Conservation (phyloP, 2,797 vertebrate species). For the Hoplostethus mediterraneus region DNA sequence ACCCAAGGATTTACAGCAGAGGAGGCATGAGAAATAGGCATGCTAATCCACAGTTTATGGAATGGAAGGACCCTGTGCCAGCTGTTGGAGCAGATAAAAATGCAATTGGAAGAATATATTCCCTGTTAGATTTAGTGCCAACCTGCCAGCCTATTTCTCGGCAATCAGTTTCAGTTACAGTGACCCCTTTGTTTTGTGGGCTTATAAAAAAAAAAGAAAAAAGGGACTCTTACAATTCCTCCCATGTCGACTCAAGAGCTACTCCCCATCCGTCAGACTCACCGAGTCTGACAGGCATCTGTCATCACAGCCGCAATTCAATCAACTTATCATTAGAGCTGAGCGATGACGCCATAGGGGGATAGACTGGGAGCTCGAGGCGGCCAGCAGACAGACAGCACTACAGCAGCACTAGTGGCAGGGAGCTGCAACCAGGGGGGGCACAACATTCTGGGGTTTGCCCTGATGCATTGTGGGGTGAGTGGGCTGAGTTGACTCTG, state of each 20-base stretch:
- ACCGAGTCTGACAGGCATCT: conserved; percentile 65
- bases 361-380: conserved; percentile 30
- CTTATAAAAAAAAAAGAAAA: conserved; percentile 46
- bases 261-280: conserved; percentile 59
- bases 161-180: conserved; percentile 51
- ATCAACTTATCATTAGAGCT: conserved; percentile 65
- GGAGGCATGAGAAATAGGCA: conserved; percentile 7
- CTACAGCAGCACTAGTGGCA: conserved; percentile 10
- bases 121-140: conserved; percentile 14
- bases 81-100: conserved; percentile 49
- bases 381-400: conserved; percentile 5
- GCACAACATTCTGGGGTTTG: conserved; percentile 43
- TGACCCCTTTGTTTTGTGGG: conserved; percentile 52
- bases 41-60: conserved; percentile 48
- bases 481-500: conserved; percentile 53
- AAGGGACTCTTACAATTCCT: conserved; percentile 36
- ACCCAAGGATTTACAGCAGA: conserved; percentile 26
- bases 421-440: conserved; percentile 7
- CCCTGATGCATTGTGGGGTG: conserved; percentile 62
- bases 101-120: conserved; percentile 34
- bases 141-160: conserved; percentile 37
- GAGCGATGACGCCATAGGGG: conserved; percentile 46
- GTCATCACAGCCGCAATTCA: conserved; percentile 66
- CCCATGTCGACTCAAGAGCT: conserved; percentile 38
- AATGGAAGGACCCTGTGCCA: conserved; percentile 34